Conservation (phyloP, 2,888 invertebrate genomes). For the Macrosiphum euphorbiae region DNA sequence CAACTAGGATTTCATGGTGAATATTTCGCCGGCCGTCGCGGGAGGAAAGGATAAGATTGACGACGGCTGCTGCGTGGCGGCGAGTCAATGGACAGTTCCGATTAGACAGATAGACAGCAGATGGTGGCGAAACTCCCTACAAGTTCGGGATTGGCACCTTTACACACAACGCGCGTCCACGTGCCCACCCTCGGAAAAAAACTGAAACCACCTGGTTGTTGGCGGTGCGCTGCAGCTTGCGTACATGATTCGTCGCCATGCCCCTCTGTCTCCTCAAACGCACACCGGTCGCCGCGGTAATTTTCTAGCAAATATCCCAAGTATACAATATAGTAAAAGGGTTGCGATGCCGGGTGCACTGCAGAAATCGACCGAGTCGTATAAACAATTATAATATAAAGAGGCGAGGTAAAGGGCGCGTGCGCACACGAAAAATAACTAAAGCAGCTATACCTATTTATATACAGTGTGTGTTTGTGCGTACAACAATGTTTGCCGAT, state of each 20-base stretch:
- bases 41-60: conserved; percentile 51
- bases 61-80: conserved; percentile 43
- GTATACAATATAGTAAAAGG: conserved; percentile 45
- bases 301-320: conserved; percentile 58
- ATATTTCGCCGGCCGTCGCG: background rate
- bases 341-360: conserved; percentile 50
- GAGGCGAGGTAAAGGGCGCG: conserved; percentile 27
- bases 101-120: conserved; percentile 51
- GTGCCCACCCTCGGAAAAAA: conserved; percentile 63
- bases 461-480: background rate
- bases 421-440: conserved; percentile 44
- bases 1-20: background rate
- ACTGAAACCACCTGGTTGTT: conserved; percentile 56
- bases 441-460: background rate
- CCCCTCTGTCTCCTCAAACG: conserved; percentile 42
- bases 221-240: conserved; percentile 51
- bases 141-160: conserved; percentile 61
- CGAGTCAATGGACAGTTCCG: conserved; percentile 62
- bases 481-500: conserved; percentile 45
- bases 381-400: conserved; percentile 15
- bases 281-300: conserved; percentile 60
- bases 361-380: conserved; percentile 44
- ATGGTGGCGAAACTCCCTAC: conserved; percentile 62
- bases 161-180: conserved; percentile 50
- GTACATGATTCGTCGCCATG: conserved; percentile 1